A percentile compares a stretch with the other conserved stretches of the same genome.
Evolutionary conservation across 1,140 invertebrate genomes (phyloP).

Genomic region (Ylistrum balloti): DNA sequence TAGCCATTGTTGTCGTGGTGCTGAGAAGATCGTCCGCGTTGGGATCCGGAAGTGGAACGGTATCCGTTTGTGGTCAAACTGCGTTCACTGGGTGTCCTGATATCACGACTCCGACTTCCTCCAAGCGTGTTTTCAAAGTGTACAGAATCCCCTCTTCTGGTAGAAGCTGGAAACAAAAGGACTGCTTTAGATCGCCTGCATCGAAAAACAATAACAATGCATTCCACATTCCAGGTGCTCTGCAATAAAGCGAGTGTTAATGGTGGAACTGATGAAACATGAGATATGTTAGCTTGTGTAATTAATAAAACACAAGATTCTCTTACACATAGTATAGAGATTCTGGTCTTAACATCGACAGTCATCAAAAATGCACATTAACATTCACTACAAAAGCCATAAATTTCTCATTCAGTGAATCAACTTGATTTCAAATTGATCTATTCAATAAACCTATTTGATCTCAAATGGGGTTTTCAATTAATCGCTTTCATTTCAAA

Average conservation of each 20-base stretch:
- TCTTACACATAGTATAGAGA: too few species aligned
- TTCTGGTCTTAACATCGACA: too few species aligned
- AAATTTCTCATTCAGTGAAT: too few species aligned
- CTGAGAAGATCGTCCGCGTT: slow-evolving; percentile 11
- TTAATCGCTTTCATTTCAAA: too few species aligned
- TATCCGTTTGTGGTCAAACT: neutral
- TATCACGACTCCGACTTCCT: neutral
- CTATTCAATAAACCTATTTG: too few species aligned
- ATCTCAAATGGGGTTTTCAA: too few species aligned
- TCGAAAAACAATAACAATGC: neutral
- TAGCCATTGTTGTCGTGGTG: slow-evolving; percentile 14
- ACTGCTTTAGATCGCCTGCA: neutral
- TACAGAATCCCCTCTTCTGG: slow-evolving; percentile 27
- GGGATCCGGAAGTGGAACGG: neutral
- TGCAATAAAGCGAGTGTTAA: neutral
- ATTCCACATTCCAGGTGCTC: neutral
- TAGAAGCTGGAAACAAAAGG: neutral
- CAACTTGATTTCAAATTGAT: too few species aligned
- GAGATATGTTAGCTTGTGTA: too few species aligned
- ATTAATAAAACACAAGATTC: too few species aligned
- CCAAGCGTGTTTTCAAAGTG: slow-evolving; percentile 38
- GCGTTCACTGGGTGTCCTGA: neutral
- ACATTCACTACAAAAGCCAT: too few species aligned
- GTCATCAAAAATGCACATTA: too few species aligned
- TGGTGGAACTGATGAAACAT: too few species aligned